Evolutionary conservation across 2,888 invertebrate species (phyloP).

Genomic region (Sesia bembeciformis): DNA sequence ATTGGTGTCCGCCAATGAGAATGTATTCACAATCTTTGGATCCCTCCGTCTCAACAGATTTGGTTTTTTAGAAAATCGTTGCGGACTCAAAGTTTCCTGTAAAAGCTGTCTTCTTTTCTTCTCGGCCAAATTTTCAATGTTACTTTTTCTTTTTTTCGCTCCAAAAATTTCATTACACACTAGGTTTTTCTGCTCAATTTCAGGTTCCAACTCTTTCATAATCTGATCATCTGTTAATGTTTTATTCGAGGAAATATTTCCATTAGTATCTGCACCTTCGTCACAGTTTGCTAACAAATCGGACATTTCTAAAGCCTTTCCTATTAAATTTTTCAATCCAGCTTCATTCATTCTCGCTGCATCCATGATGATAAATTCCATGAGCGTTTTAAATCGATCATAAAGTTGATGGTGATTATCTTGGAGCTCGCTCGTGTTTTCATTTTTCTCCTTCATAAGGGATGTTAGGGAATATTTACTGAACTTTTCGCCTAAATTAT

Average conservation of each 20-base stretch:
- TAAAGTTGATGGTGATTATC: slow-evolving; percentile 20
- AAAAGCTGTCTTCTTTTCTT: neutral
- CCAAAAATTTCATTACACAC: neutral
- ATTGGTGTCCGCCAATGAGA: neutral
- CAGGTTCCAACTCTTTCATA: neutral
- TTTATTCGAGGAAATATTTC: neutral
- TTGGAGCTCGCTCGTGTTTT: slow-evolving; percentile 8
- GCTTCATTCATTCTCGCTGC: neutral
- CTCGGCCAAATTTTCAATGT: neutral
- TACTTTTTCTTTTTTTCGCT: neutral
- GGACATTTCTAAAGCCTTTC: neutral
- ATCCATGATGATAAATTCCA: slow-evolving; percentile 26
- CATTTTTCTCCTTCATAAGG: slow-evolving; percentile 16
- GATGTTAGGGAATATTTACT: slow-evolving; percentile 26
- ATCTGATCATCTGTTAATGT: neutral
- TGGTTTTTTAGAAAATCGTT: neutral
- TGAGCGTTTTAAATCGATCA: slow-evolving; percentile 32
- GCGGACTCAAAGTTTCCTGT: neutral
- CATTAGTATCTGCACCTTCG: neutral
- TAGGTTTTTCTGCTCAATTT: neutral
- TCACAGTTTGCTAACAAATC: neutral
- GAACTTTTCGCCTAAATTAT: slow-evolving; percentile 18
- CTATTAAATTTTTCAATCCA: neutral
- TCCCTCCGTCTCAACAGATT: too few relatives aligned
- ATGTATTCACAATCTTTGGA: neutral